These are phyloP conservation scores for Bombus turneri DNA, from an alignment of 1,140 invertebrate genomes.

Conservation along the genomic window DNA sequence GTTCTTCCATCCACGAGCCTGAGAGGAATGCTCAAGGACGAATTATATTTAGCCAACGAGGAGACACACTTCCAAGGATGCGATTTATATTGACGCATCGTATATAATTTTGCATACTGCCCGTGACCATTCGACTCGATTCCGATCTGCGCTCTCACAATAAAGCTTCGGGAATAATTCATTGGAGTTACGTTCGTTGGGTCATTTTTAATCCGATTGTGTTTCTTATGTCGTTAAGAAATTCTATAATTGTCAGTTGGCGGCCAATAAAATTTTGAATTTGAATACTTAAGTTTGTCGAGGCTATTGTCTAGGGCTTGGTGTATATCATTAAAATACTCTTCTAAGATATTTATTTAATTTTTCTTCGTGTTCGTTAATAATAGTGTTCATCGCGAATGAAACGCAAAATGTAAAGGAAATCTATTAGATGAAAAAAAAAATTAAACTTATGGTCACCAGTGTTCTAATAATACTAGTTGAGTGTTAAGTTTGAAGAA, in stretches of 20 bases:
- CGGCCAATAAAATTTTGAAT: too few species aligned
- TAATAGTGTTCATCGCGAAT: too few species aligned
- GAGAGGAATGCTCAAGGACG: slow-evolving; percentile 53
- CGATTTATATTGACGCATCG: slow-evolving; percentile 46
- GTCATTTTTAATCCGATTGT: background rate
- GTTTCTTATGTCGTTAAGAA: too few species aligned
- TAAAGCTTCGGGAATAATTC: background rate
- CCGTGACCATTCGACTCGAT: background rate
- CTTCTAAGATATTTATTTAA: too few species aligned
- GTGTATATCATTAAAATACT: too few species aligned
- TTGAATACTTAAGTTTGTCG: too few species aligned
- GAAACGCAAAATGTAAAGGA: too few species aligned
- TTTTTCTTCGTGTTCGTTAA: too few species aligned
- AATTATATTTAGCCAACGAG: slow-evolving; percentile 62
- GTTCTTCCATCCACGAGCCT: background rate
- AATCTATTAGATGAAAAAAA: too few species aligned
- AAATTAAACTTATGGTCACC: background rate
- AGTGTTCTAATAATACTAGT: background rate
- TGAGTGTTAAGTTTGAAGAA: background rate
- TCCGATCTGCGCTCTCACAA: background rate
- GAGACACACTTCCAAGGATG: slow-evolving; percentile 37
- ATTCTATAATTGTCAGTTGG: too few species aligned
- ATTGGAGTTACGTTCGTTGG: background rate
- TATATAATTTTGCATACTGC: slow-evolving; percentile 5
- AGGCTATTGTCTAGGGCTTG: too few species aligned